Evolutionary conservation across 2,797 vertebrate species (phyloP), one percentile per base, ranked within the genome.

Genomic region (Emys orbicularis): DNA sequence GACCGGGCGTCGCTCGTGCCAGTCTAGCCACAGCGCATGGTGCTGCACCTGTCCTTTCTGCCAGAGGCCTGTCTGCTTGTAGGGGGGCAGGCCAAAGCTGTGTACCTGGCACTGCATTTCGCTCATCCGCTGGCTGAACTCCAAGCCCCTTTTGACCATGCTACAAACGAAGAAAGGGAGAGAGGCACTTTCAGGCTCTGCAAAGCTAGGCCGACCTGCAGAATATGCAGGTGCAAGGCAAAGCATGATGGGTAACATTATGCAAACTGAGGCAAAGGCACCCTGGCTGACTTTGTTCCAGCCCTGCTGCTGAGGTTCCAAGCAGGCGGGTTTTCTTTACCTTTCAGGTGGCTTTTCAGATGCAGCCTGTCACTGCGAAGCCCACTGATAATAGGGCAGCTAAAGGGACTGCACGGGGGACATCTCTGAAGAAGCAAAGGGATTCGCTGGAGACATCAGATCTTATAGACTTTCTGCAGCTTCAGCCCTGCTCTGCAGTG

Each of bases 1-100:
- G 83, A 77, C 93, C 94, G 90, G 97, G 88, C 89, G 97, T 41
- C 88, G 93, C 54, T 85, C 94, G 84, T 98, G 98, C 98, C 98
- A 99, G 95, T 98, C 98, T 87, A 98, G 96, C 98, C 98, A 98
- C 97, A 97, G 97, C 96, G 97, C 98, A 96, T 98, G 98, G 81
- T 94, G 97, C 68, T 94, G 98, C 86, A 98, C 72, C 10, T 27
- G 12, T 49, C 68, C 83, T 16, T 54, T 56, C 61, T 59, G 81
- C 50, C 31, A 56, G 54, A 54, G 19, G 25, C 57, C 49, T 16
- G 41, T 47, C 53, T 37, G 79, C 27, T 95, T 94, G 57, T 95
- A 97, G 93, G 90, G 96, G 91, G 98, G 97, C 87, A 98, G 98
- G 98, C 98, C 98, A 97, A 98, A 99, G 93, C 96, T 96, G 97